Evolutionary conservation across 2,113 vertebrate species (phyloP).

Genomic region (Struthio camelus): DNA sequence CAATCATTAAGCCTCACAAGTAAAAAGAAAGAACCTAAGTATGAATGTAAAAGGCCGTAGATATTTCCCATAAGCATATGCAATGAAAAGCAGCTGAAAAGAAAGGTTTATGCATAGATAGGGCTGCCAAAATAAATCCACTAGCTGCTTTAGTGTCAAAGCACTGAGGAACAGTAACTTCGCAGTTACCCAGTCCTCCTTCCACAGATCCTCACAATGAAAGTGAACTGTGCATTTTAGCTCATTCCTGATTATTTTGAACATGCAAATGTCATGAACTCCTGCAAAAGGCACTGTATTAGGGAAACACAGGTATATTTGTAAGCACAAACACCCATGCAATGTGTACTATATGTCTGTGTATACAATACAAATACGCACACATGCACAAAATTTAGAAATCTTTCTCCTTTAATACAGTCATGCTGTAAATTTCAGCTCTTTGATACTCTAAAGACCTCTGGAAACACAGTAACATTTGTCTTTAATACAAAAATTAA

Average conservation of each 20-base stretch:
- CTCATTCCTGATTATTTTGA: slow-evolving; percentile 1
- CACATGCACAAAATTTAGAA: background rate
- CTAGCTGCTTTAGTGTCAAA: background rate
- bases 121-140: slow-evolving; percentile 8
- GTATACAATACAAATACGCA: background rate
- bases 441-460: background rate
- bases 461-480: background rate
- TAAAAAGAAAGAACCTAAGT: background rate
- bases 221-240: slow-evolving; percentile 7
- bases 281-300: slow-evolving; percentile 16
- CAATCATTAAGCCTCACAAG: background rate
- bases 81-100: background rate
- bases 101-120: background rate
- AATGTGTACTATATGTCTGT: background rate
- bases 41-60: background rate
- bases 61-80: background rate
- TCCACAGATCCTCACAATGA: background rate
- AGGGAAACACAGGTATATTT: background rate
- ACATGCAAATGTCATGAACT: slow-evolving; percentile 32
- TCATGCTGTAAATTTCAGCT: background rate
- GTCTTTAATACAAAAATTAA: background rate
- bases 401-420: background rate
- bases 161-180: background rate
- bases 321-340: slow-evolving; percentile 44
- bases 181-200: background rate